Evolutionary conservation across 1,140 invertebrate species (phyloP), one percentile per base, ranked within the genome.

Genomic region (Globodera ellingtonae): DNA sequence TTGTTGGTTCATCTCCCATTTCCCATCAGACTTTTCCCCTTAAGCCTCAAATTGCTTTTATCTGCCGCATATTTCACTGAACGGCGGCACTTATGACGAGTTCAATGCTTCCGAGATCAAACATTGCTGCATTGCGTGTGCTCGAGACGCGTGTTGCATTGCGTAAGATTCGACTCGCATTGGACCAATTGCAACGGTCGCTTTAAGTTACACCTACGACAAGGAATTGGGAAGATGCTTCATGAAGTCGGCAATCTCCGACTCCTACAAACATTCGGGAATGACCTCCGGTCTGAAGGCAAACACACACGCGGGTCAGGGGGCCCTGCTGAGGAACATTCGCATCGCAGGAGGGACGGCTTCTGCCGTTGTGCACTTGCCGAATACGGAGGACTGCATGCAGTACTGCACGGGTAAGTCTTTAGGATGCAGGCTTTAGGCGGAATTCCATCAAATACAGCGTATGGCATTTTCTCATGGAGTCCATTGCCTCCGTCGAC

Each of bases 11-110:
- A 21, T 70, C 24, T 70, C 1, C 18, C 10, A 10, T 18, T 70
- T 8, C 9, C 67, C 10, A 78, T 52, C 35, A 35, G 35, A 35
- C 47, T 84, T 62, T 47, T 10, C 24, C 47, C n/a, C 8, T 72
- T 70, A 15, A 83, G 84, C 83, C 10, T 84, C 83, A 6, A 85
- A 86, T 79, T 84, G 83, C 71, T 84, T 84, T 65, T 86, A 86
- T 66, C 35, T 84, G 24, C 83, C 83, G 6, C 85, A 82, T n/a
- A 85, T 84, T 77, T 85, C 80, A 13, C 62, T 84, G 50, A 86
- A 83, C 47, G 83, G 83, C 0, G 83, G 83, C 21, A 84, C 83
- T 24, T 84, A 86, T 75, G 83, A 84, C 67, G 83, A 84, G 70
- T 85, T 84, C 24, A 67, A 72, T 21, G 73, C 84, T 13, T n/a